Conservation (phyloP, 1,140 invertebrate genomes). For the Meloidogyne floridensis region DNA sequence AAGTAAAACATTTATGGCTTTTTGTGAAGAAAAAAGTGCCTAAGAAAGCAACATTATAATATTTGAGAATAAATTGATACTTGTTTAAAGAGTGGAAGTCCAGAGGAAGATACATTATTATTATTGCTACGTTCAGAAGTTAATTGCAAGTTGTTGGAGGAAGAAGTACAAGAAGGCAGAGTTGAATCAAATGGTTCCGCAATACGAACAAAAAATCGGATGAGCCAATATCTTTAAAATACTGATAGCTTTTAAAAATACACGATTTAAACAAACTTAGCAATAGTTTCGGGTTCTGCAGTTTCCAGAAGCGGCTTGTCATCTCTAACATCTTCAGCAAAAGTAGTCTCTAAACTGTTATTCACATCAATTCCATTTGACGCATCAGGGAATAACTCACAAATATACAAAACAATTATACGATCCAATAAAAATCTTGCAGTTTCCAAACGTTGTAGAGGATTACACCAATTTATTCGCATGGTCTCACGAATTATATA, state of each 20-base stretch:
- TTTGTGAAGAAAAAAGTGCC: constrained; percentile 41
- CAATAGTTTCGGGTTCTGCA: constrained; percentile 63
- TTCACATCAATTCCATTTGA: constrained; percentile 60
- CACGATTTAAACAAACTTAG: constrained; percentile 24
- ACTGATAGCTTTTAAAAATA: constrained; percentile 24
- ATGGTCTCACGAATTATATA: constrained; percentile 56
- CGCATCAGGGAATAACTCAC: constrained; percentile 57
- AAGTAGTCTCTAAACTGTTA: constrained; percentile 58
- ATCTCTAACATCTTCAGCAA: constrained; percentile 29
- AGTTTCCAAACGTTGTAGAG: constrained; percentile 43
- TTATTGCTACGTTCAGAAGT: constrained; percentile 26
- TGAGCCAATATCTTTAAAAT: constrained; percentile 49
- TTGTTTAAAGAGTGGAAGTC: constrained; percentile 48
- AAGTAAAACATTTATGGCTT: constrained; percentile 55
- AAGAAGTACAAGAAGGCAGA: background rate
- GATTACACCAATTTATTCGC: constrained; percentile 61
- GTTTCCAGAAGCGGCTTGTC: constrained; percentile 53
- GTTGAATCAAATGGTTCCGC: constrained; percentile 28
- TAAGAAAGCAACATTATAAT: constrained; percentile 15
- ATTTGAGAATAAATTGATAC: constrained; percentile 36
- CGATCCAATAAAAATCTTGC: constrained; percentile 59
- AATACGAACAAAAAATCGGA: constrained; percentile 63
- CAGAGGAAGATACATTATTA: constrained; percentile 34
- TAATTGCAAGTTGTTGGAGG: background rate
- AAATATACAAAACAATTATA: constrained; percentile 57